Evolutionary conservation across 2,113 vertebrate species (phyloP), one percentile per base, ranked within the genome.

Genomic region (Charina bottae): DNA sequence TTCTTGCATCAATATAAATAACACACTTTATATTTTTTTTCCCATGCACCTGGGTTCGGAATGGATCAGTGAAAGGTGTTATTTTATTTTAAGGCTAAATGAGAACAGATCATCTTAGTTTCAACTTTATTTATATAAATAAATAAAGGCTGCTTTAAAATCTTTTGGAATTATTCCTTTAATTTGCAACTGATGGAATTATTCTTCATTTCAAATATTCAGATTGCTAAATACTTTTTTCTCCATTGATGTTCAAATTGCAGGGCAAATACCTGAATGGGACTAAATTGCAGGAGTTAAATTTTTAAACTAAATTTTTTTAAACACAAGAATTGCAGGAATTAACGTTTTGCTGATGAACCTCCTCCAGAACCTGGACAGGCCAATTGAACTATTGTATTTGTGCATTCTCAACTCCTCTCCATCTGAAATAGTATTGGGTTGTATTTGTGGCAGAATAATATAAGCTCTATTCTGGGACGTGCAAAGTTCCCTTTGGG

Each of bases 1-100:
- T 96, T 92, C 96, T 97, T 97, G 93, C 93, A 96, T 96, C 96
- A 97, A 96, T 97, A 97, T 97, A 97, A 98, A 97, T 97, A 95
- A 96, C 96, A 42, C 42, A 94, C 96, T 97, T 97, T 97, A 96
- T 96, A 96, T 96, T 95, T 96, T 95, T 96, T 97, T 95, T 96
- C 96, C 91, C 90, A 91, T 96, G 95, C 93, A 96, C 19, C 92
- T 95, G 94, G 95, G 93, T 93, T 94, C 95, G 95, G 89, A 96
- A 97, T 96, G 94, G 90, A 90, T 94, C 88, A 94, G 90, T 53
- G 0, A 94, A 96, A 95, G 91, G 92, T 87, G 93, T 96, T 92
- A 92, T 87, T 94, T 94, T 96, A 93, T 94, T 96, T 91, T 84
- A 85, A 91, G 85, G 96, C 93, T 94, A 95, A 96, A 96, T 94